Evolutionary conservation across 2,797 vertebrate species (phyloP).

Genomic region (Tenualosa ilisha): DNA sequence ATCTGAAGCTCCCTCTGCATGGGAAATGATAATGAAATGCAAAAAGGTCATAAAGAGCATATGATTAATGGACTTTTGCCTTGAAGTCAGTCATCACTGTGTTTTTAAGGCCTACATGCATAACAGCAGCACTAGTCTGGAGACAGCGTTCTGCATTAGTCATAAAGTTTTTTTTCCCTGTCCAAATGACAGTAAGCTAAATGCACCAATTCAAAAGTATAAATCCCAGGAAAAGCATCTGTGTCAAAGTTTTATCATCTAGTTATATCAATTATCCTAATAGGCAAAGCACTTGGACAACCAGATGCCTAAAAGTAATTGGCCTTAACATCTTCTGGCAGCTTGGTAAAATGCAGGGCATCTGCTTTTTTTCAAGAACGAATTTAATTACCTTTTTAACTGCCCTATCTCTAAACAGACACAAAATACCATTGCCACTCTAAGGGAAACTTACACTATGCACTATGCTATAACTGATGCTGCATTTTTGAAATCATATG

Average conservation of each 20-base stretch:
- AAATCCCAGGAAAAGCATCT: not conserved
- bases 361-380: too few relatives aligned
- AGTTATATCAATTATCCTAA: too few relatives aligned
- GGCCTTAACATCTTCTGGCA: too few relatives aligned
- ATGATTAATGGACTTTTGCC: not conserved
- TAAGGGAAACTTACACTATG: too few relatives aligned
- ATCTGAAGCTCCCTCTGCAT: not conserved
- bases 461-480: too few relatives aligned
- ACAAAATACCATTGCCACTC: too few relatives aligned
- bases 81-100: not conserved
- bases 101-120: not conserved
- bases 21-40: not conserved
- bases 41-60: not conserved
- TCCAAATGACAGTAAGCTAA: not conserved
- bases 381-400: too few relatives aligned
- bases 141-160: not conserved
- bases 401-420: too few relatives aligned
- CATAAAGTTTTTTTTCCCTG: not conserved
- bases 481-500: too few relatives aligned
- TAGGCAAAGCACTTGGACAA: too few relatives aligned
- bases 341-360: too few relatives aligned
- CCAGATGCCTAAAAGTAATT: not conserved
- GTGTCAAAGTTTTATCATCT: not conserved
- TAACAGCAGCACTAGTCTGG: not conserved
- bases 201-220: not conserved